phyloP scores from a whole-genome alignment of 2,797 vertebrate genomes.

The Trachurus trachurus region DNA sequence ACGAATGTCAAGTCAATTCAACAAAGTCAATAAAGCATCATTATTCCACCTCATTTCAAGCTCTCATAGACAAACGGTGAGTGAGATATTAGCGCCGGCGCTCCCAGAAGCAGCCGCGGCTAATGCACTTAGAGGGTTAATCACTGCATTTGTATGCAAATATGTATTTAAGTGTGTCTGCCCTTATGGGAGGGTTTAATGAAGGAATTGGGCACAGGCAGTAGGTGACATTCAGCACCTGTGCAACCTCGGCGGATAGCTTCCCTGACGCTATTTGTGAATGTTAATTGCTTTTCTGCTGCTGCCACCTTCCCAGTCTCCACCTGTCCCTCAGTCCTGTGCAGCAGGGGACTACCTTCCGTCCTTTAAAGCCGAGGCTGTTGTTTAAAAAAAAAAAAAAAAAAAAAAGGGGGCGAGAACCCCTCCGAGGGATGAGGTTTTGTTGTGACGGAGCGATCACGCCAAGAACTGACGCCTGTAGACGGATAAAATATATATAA shows the following conservation, averaged over 20 bases:
- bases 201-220: constrained; percentile 74
- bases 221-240: constrained; percentile 79
- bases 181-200: constrained; percentile 78
- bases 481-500: background rate
- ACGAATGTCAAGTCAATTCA: constrained; percentile 48
- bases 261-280: constrained; percentile 81
- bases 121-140: constrained; percentile 83
- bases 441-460: constrained; percentile 23
- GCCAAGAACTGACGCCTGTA: constrained; percentile 17
- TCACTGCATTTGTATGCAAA: constrained; percentile 84
- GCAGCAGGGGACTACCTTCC: constrained; percentile 41
- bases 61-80: constrained; percentile 56
- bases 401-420: too few relatives aligned
- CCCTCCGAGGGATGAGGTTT: constrained; percentile 34
- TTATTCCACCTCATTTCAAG: constrained; percentile 72
- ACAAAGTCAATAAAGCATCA: constrained; percentile 73
- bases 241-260: constrained; percentile 76
- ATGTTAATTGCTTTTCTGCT: constrained; percentile 84
- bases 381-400: constrained; percentile 52
- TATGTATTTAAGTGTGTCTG: constrained; percentile 83
- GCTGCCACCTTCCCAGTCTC: constrained; percentile 44
- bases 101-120: constrained; percentile 48
- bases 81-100: constrained; percentile 41
- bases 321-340: constrained; percentile 63
- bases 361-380: constrained; percentile 44